phyloP scores from a whole-genome alignment of 2,888 invertebrate genomes.

The Orthonevra nobilis region DNA sequence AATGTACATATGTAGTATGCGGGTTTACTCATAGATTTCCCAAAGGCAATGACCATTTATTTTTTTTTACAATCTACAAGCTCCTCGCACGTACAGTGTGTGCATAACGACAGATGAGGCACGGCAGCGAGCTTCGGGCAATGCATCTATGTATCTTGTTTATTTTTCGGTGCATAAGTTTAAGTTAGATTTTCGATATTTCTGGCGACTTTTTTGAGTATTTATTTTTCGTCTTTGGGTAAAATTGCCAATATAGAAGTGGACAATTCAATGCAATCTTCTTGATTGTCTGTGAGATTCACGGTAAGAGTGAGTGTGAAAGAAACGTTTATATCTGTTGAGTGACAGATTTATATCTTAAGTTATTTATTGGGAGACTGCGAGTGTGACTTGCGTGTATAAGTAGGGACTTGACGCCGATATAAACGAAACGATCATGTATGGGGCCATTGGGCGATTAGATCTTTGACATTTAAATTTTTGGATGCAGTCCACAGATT shows the following conservation, averaged over 20 bases:
- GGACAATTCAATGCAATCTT: no score
- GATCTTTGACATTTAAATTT: slow-evolving; percentile 30
- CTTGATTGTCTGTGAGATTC: no score
- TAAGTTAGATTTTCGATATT: slow-evolving; percentile 52
- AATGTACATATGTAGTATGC: slow-evolving; percentile 32
- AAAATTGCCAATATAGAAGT: slow-evolving; percentile 65
- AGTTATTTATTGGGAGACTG: slow-evolving; percentile 26
- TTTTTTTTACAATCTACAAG: slow-evolving; percentile 64
- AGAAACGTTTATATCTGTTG: slow-evolving; percentile 18
- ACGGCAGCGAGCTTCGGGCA: slow-evolving; percentile 10
- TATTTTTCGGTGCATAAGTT: slow-evolving; percentile 33
- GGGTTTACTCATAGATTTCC: slow-evolving; percentile 54
- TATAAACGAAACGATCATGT: slow-evolving; percentile 8
- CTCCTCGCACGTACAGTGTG: slow-evolving; percentile 29
- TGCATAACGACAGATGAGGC: slow-evolving; percentile 36
- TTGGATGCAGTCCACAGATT: no score
- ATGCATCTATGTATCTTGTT: slow-evolving; percentile 7
- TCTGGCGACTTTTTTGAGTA: slow-evolving; percentile 1
- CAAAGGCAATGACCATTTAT: slow-evolving; percentile 69
- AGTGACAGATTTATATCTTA: slow-evolving; percentile 30
- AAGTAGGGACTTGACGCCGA: slow-evolving; percentile 1
- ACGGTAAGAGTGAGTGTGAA: slow-evolving; percentile 1
- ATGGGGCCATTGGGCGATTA: slow-evolving; percentile 35
- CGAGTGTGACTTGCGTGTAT: background rate
- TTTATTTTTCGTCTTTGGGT: slow-evolving; percentile 3